Evolutionary conservation across 2,113 vertebrate species (phyloP).

Genomic region (Tonatia bakeri): DNA sequence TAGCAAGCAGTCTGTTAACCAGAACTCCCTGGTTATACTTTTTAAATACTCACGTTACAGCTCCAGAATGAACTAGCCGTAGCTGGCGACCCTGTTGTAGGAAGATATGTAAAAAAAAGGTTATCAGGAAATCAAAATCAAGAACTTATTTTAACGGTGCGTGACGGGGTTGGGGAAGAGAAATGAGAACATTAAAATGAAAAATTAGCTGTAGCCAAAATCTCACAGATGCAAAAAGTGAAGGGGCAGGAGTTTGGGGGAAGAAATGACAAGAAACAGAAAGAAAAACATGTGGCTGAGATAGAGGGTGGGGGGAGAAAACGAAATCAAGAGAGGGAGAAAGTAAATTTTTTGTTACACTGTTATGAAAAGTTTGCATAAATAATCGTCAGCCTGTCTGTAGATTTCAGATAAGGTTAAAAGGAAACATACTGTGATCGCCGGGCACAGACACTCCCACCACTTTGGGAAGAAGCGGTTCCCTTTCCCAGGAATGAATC

Average conservation of each 20-base stretch:
- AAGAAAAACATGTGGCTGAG: constrained; percentile 39
- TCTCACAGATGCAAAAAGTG: constrained; percentile 9
- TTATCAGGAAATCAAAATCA: constrained; percentile 2
- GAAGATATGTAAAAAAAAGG: background rate
- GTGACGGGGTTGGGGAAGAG: background rate
- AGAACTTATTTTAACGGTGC: background rate
- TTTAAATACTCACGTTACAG: background rate
- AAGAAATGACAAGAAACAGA: constrained; percentile 44
- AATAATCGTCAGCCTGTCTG: constrained; percentile 38
- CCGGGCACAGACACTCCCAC: background rate
- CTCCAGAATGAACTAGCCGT: background rate
- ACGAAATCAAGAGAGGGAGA: background rate
- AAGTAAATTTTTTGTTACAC: constrained; percentile 21
- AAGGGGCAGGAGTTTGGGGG: background rate
- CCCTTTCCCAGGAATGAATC: too few relatives aligned
- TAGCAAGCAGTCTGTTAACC: background rate
- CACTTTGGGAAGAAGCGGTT: background rate
- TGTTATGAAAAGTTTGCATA: constrained; percentile 52
- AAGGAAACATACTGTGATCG: constrained; percentile 46
- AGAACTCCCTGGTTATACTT: background rate
- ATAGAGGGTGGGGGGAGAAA: fast-evolving
- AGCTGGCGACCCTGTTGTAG: background rate
- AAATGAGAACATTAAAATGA: background rate
- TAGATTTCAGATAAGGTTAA: constrained; percentile 47
- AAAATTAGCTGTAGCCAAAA: constrained; percentile 32